Base-by-base conservation (phyloP, 2,797 vertebrate genomes). In the Setipinna tenuifilis region DNA sequence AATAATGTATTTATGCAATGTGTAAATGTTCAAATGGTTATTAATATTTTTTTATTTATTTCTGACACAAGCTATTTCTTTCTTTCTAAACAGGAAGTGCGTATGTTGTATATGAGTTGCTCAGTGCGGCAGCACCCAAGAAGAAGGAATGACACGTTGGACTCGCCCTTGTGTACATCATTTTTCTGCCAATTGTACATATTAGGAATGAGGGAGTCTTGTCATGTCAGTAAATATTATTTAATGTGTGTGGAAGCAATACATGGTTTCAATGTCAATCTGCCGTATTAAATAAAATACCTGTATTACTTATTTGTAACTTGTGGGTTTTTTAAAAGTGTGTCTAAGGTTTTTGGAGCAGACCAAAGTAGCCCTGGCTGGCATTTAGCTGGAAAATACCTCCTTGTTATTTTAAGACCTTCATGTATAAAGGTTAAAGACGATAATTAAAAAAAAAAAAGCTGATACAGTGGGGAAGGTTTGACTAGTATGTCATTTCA, bases 261-360 rank as follows among this genome's bases (percentile, higher is more conserved):
- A 92, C 93, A 95, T 95, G 84, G 92, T 90, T 88, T 92, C 93
- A 91, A 90, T 92, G 86, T 93, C 91, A 57, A 86, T 90, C 90
- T 92, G 89, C 91, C 94, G 93, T 91, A 96, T 95, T 96, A 95
- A 96, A 92, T 94, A 91, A 91, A 88, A 90, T 90, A 90, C 82
- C 57, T 23, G 84, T 0, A 82, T 65, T 50, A 23, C 80, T 58
- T 54, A 35, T 59, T 28, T 21, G 0, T 46, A 59, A 19, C 16
- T 78, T 78, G 16, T 44, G 50, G 1, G 7, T 86, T 86, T 59
- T 88, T 83, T 78, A 21, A 41, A 25, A 19, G 1, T 25, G 21
- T 78, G 35, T 17, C 3, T 71, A 2, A 31, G 25, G 1, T 31
- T 16, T 16, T 65, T 65, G 61, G 28, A 31, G 6, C 4, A 16